Evolutionary conservation across 2,113 vertebrate species (phyloP).

Genomic region (Gallinago media): DNA sequence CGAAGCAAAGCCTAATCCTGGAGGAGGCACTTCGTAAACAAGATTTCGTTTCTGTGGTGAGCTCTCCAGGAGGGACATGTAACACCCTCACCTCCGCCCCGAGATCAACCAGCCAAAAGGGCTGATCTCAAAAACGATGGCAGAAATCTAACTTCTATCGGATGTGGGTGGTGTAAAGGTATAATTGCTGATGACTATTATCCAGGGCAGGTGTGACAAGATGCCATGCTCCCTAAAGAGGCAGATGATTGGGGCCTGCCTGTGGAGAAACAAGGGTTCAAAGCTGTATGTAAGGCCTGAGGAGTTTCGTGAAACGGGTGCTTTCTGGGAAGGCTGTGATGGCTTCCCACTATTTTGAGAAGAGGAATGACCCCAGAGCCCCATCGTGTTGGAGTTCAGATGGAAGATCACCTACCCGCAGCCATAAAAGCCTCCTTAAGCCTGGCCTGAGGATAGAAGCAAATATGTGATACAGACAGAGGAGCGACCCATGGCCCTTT

Average conservation of each 20-base stretch:
- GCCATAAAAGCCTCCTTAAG: background rate
- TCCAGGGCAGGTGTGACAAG: background rate
- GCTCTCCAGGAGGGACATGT: rapidly evolving
- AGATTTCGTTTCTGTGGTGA: rapidly evolving
- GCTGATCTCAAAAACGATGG: background rate
- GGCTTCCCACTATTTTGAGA: background rate
- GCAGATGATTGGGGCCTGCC: rapidly evolving
- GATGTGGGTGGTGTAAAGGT: background rate
- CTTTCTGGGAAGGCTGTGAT: background rate
- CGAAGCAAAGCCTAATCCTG: background rate
- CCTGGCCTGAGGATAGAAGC: rapidly evolving
- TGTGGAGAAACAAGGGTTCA: rapidly evolving
- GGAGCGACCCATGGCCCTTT: rapidly evolving
- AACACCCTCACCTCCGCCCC: background rate
- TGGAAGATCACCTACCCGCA: rapidly evolving
- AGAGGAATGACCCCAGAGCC: background rate
- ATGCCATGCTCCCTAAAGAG: background rate
- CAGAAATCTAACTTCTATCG: rapidly evolving
- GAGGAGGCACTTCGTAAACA: background rate
- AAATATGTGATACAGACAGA: rapidly evolving
- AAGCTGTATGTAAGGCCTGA: background rate
- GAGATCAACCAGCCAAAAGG: rapidly evolving
- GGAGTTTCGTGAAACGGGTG: rapidly evolving
- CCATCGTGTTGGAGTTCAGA: rapidly evolving
- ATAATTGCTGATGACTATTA: background rate